A percentile compares a stretch with the other conserved stretches of the same genome.
Conservation (phyloP, 2,113 vertebrate species). For the Nycticebus coucang region DNA sequence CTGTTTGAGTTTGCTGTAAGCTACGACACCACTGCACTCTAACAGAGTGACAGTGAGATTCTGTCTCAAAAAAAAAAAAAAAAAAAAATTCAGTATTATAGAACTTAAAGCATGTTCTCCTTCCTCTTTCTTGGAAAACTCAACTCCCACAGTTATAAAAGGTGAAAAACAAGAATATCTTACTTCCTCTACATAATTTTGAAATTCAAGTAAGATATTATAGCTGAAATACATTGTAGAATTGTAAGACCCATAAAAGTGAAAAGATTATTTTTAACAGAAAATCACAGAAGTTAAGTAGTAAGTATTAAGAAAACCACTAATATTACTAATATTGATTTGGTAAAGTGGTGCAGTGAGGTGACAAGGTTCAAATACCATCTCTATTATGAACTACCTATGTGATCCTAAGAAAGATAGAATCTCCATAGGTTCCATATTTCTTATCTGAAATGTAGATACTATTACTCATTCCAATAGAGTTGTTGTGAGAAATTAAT, state of each 20-base stretch:
- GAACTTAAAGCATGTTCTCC: background rate
- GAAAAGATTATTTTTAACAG: background rate
- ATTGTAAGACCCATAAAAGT: background rate
- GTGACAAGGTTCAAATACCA: rapidly evolving
- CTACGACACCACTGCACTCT: no score
- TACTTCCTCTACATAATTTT: background rate
- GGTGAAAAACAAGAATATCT: background rate
- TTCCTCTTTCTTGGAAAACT: background rate
- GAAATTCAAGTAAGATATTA: background rate
- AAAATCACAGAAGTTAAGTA: background rate
- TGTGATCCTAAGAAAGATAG: background rate
- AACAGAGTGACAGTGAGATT: no score
- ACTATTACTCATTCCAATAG: background rate
- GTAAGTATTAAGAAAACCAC: background rate
- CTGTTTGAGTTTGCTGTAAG: no score
- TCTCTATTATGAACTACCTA: background rate
- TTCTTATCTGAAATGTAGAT: background rate
- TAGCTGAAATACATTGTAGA: background rate
- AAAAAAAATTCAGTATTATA: no score
- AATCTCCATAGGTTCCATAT: background rate
- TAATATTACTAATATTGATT: background rate
- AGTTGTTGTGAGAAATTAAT: background rate
- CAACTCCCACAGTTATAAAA: background rate
- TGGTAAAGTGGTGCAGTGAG: background rate
- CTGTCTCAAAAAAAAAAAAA: no score